These are phyloP conservation scores for Drepana falcataria DNA, from an alignment of 2,888 invertebrate genomes.

Conservation along the genomic window DNA sequence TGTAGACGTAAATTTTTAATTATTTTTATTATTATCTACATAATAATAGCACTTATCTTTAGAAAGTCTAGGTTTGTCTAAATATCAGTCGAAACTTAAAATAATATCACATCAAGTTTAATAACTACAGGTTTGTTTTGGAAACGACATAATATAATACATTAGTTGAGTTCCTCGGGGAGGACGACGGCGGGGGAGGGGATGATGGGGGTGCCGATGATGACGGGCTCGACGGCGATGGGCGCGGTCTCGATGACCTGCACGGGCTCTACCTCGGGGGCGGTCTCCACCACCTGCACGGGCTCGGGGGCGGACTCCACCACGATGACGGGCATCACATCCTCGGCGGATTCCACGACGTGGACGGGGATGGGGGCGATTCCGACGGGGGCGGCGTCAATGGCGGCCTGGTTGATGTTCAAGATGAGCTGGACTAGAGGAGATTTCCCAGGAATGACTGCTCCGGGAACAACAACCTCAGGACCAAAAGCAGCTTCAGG, in stretches of 20 bases:
- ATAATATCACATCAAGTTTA: not conserved
- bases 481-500: not conserved
- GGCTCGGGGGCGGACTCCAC: constrained; percentile 4
- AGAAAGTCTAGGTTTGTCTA: not conserved
- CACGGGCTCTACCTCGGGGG: constrained; percentile 11
- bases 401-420: constrained; percentile 23
- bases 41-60: constrained; percentile 9
- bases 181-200: constrained; percentile 3
- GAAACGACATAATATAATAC: not conserved
- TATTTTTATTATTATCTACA: constrained; percentile 6
- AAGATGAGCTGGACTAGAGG: constrained; percentile 33
- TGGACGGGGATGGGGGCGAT: constrained; percentile 10
- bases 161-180: constrained; percentile 11
- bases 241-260: constrained; percentile 6
- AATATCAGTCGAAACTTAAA: not conserved
- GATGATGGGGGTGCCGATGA: constrained; percentile 2
- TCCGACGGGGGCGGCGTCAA: constrained; percentile 10
- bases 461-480: not conserved
- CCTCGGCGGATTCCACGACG: constrained; percentile 13
- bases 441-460: not conserved
- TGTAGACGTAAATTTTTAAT: too few relatives aligned
- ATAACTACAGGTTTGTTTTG: not conserved
- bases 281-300: constrained; percentile 14
- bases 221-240: constrained; percentile 1
- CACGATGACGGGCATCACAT: constrained; percentile 7